Percentiles rank a stretch among this genome's conserved stretches.
These are phyloP conservation scores for Emydoidea blandingii DNA, from an alignment of 2,797 vertebrate species.

Conservation along the genomic window DNA sequence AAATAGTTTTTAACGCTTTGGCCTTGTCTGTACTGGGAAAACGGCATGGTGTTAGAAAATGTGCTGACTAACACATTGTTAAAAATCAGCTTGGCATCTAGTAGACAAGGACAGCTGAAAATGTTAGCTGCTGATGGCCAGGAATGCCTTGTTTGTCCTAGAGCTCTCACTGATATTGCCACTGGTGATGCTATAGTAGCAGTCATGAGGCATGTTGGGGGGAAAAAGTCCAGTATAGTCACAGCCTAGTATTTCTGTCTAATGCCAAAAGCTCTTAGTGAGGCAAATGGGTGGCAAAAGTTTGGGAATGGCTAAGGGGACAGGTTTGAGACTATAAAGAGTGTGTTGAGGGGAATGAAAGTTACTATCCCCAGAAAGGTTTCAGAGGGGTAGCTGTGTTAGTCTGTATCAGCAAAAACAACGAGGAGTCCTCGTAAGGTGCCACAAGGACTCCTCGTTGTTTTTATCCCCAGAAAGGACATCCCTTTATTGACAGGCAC, in stretches of 20 bases:
- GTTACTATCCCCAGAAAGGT: background rate
- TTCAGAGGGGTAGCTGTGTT: no score
- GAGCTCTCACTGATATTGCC: rapidly evolving
- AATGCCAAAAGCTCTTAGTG: background rate
- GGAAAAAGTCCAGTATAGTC: background rate
- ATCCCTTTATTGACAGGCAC: background rate
- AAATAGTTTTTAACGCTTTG: background rate
- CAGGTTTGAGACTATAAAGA: background rate
- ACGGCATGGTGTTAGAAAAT: background rate
- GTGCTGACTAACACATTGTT: background rate
- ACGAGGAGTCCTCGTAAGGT: no score
- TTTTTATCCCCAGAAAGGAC: background rate
- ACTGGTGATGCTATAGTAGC: background rate
- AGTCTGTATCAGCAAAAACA: no score
- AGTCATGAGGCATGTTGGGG: background rate
- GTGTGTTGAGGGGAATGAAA: background rate
- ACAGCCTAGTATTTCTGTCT: background rate
- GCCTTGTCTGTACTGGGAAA: background rate
- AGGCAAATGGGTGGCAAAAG: background rate
- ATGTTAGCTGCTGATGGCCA: background rate
- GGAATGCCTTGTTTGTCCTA: background rate
- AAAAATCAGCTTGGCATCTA: background rate
- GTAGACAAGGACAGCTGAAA: background rate
- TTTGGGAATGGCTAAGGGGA: background rate
- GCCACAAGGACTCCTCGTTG: no score